Evolutionary conservation across 1,140 invertebrate species (phyloP), one percentile per base, ranked within the genome.

Genomic region (Amyelois transitella): DNA sequence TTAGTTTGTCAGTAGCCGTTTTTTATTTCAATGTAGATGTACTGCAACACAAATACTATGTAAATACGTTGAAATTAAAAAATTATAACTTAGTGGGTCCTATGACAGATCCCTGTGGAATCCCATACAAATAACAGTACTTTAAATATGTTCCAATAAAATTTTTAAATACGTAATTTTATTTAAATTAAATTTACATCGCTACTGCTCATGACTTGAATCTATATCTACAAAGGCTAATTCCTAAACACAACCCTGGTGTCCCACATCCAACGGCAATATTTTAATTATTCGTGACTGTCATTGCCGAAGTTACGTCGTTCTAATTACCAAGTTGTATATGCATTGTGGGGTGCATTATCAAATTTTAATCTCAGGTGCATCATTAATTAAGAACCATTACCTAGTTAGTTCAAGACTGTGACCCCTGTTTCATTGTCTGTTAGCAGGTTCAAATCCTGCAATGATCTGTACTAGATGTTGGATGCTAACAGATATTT

Each of bases 241-340:
- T 53, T 51, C 49, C 55, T 48, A 43, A 59, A 55, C 51, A 64
- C 60, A 53, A 60, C 56, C 10, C 22, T 53, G 20, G 49, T 44
- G 43, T 38, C 50, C 51, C 64, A 58, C 57, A 64, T 72, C 57
- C 55, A 55, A 54, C 57, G 58, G 55, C 66, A 66, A 69, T 72
- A 72, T 66, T 72, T 72, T 69, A 66, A 72, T 72, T 72, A 72
- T 72, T 68, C 55, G 28, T 48, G 65, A 60, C 57, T 61, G 54
- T 43, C 59, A 60, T 51, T 54, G 55, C 25, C 25, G 18, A 64
- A 66, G 55, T 69, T 69, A 19, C 14, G 49, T 47, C 60, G 51
- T 64, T 61, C 51, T 73, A 73, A 73, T 69, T 67, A 73, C 65
- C 63, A 64, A 69, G 60, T 65, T 66, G 43, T 43, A 53, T 53